Base-by-base conservation (phyloP, 1,140 invertebrate species). In the Panagrolaimus sp. region DNA sequence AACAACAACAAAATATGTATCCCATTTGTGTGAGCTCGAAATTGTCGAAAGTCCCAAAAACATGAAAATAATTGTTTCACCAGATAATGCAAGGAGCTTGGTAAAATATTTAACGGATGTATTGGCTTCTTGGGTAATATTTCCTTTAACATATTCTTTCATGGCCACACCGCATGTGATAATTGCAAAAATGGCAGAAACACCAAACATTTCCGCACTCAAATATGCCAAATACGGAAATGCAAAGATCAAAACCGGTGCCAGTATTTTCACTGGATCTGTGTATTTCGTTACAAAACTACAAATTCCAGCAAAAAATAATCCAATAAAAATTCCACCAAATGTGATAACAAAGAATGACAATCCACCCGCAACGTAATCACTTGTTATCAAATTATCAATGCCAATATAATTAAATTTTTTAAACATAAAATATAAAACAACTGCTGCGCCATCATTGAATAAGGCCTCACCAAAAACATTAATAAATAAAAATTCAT, bases 41-140 rank as follows among this genome's bases (percentile, higher is more conserved):
- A 98, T 91, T 0, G 94, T 96, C 17, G 93, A 92, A 14, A 97
- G 91, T 0, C 96, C 92, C 43, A 98, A 89, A 85, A 98, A 96
- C 91, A 98, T 95, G 86, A 98, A 98, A 80, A 98, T 97, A 81
- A 98, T 93, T 0, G 94, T 97, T 86, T 98, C 96, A 0, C 48
- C 96, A 45, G 63, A 66, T 63, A 78, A 77, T 3, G 77, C 43
- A 24, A 97, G 85, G 94, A 98, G 96, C 86, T 98, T 98, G 89
- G 96, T 92, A 62, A 94, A 92, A 83, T 97, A 98, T 84, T 97
- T 97, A 52, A 97, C 90, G 3, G 94, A 97, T 4, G 93, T 96
- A 78, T 94, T 92, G 0, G 95, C 97, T 84, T 97, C 96, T 85
- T 93, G 90, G 12, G 93, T 94, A 77, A 98, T 94, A 85, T 98